phyloP scores from a whole-genome alignment of 2,888 invertebrate species.

The Drosophila ustulata region DNA sequence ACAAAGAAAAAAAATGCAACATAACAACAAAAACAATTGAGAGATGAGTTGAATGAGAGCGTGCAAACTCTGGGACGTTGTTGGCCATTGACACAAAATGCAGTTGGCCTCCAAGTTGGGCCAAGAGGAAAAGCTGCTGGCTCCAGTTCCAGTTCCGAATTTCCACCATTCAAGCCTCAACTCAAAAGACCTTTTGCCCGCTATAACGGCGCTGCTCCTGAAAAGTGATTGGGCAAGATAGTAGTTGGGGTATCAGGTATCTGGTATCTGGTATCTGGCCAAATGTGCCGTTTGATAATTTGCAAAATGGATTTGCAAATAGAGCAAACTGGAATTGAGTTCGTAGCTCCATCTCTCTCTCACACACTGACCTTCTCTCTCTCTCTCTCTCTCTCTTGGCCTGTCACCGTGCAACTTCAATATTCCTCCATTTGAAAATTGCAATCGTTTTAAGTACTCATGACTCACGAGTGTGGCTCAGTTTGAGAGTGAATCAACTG shows the following conservation, averaged over 20 bases:
- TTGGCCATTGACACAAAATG: conserved; percentile 19
- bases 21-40: background rate
- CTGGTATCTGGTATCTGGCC: conserved; percentile 9
- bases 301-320: conserved; percentile 52
- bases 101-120: conserved; percentile 40
- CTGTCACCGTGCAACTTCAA: background rate
- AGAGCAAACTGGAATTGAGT: conserved; percentile 5
- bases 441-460: conserved; percentile 33
- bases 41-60: background rate
- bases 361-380: background rate
- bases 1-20: conserved; percentile 13
- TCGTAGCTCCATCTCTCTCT: background rate
- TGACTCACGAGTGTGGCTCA: background rate
- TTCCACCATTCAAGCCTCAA: conserved; percentile 7
- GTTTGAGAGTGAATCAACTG: background rate
- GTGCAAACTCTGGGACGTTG: conserved; percentile 4
- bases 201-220: background rate
- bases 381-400: background rate
- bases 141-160: conserved; percentile 7
- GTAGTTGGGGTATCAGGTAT: background rate
- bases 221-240: background rate
- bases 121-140: conserved; percentile 39
- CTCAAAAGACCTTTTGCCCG: conserved; percentile 19
- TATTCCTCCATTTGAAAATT: background rate
- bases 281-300: conserved; percentile 55